Conservation (phyloP, 2,797 vertebrate genomes). For the Prunella strophiata region DNA sequence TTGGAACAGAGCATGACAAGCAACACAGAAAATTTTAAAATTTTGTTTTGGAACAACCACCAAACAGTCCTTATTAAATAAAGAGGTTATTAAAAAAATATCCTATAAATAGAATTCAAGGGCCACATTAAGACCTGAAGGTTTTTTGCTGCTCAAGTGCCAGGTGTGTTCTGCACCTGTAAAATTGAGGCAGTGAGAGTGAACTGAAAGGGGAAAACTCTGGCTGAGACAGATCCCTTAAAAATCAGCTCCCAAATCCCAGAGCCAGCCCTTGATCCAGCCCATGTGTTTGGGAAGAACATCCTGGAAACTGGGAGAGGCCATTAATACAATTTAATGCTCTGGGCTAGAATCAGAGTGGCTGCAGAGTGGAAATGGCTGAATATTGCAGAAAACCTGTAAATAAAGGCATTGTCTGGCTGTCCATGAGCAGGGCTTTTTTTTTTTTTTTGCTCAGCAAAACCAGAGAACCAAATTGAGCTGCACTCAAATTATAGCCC, state of each 20-base stretch:
- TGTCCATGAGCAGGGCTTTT: rapidly evolving
- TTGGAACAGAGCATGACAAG: not conserved
- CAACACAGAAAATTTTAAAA: not conserved
- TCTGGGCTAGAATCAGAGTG: not conserved
- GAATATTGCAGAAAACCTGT: not conserved
- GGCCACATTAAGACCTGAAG: not conserved
- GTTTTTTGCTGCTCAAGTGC: not conserved
- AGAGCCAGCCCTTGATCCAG: not conserved
- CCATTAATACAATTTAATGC: not conserved
- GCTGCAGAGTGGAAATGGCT: not conserved
- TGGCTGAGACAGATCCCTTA: not conserved
- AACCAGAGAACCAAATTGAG: not conserved
- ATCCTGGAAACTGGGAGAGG: not conserved
- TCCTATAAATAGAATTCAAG: not conserved
- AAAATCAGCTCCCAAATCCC: not conserved
- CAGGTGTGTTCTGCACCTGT: not conserved
- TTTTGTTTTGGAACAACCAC: not conserved
- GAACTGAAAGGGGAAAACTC: not conserved
- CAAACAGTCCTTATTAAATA: not conserved
- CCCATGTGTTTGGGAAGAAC: not conserved
- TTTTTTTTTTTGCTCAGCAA: rapidly evolving
- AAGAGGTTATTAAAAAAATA: not conserved
- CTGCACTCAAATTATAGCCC: not conserved
- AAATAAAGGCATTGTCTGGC: not conserved
- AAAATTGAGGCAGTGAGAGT: not conserved